phyloP scores from a whole-genome alignment of 2,113 vertebrate species.

The Taxidea taxus region DNA sequence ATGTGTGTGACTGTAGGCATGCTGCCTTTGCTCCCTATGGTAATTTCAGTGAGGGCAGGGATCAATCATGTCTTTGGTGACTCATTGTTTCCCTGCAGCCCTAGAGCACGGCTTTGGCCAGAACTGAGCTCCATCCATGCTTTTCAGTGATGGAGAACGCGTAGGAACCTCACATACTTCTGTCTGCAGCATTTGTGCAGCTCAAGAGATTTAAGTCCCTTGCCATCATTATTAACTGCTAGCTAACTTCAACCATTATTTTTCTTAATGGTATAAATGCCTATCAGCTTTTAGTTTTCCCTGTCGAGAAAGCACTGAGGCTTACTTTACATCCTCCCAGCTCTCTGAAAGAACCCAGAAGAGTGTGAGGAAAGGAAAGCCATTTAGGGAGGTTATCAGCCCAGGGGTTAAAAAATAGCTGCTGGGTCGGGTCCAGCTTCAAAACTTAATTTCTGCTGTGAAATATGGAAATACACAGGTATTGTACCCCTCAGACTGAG shows the following conservation, averaged over 20 bases:
- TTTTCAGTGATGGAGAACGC: background rate
- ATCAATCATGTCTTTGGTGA: background rate
- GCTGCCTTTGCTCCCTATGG: background rate
- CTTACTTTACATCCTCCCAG: background rate
- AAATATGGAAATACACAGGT: background rate
- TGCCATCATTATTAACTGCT: background rate
- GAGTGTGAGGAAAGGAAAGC: background rate
- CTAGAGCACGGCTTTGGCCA: background rate
- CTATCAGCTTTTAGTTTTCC: background rate
- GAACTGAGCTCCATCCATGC: background rate
- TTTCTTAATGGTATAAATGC: background rate
- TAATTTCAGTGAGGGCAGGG: background rate
- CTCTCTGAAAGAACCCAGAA: constrained; percentile 16
- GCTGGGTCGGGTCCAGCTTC: background rate
- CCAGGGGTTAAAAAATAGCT: background rate
- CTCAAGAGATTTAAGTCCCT: background rate
- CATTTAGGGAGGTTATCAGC: background rate
- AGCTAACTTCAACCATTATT: background rate
- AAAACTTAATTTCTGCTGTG: background rate
- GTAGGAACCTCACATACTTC: background rate
- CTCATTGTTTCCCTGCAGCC: background rate
- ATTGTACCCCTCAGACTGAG: background rate
- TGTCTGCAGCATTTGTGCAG: background rate
- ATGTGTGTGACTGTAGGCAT: no score
- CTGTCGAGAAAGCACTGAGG: background rate